Percentiles rank a stretch among this genome's conserved stretches.
Evolutionary conservation across 2,797 vertebrate genomes (phyloP).

Genomic region (Pampus argenteus): DNA sequence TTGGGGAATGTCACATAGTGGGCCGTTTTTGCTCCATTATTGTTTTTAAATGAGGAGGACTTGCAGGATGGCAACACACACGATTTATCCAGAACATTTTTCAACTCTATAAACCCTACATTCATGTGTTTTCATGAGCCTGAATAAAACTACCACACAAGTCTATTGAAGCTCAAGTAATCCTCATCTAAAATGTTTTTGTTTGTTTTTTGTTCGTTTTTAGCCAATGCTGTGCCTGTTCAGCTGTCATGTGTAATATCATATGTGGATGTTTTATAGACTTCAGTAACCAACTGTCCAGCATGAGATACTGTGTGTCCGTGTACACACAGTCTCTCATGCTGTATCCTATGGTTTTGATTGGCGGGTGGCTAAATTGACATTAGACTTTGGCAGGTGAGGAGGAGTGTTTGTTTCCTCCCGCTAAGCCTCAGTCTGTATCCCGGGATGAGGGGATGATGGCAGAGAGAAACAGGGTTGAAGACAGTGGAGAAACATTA

Average conservation of each 20-base stretch:
- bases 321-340: conserved; percentile 15
- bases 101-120: not conserved
- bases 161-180: not conserved
- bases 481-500: not conserved
- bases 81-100: not conserved
- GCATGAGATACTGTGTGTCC: conserved; percentile 15
- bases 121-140: not conserved
- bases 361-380: conserved; percentile 72
- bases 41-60: not conserved
- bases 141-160: not conserved
- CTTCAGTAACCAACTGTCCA: conserved; percentile 12
- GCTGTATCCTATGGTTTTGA: conserved; percentile 67
- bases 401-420: conserved; percentile 50
- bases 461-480: not conserved
- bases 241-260: not conserved
- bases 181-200: not conserved
- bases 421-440: conserved; percentile 47
- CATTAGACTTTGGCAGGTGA: conserved; percentile 71
- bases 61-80: not conserved
- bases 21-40: not conserved
- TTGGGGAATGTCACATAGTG: not conserved
- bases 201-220: not conserved
- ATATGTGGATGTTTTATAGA: conserved; percentile 3
- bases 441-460: conserved; percentile 35
- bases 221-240: not conserved